Conservation (phyloP, 2,797 vertebrate species). For the Streptopelia turtur region DNA sequence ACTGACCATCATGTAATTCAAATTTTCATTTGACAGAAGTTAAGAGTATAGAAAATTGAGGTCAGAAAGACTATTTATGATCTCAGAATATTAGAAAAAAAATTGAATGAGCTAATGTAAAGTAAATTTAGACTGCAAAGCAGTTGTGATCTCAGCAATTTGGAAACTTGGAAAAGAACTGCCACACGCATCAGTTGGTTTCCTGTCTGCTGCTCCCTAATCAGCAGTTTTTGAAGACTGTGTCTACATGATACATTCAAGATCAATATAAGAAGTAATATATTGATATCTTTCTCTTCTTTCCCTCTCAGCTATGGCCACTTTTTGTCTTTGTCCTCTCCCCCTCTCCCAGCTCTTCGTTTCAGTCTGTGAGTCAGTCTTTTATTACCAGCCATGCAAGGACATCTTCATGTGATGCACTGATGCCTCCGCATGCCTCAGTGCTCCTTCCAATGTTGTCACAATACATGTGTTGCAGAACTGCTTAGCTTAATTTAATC, state of each 20-base stretch:
- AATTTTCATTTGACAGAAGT: neutral
- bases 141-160: neutral
- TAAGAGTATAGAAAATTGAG: neutral
- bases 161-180: neutral
- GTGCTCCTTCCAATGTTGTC: neutral
- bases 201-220: neutral
- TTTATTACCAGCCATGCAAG: neutral
- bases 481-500: neutral
- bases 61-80: neutral
- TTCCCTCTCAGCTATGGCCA: neutral
- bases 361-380: neutral
- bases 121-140: neutral
- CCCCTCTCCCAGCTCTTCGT: neutral
- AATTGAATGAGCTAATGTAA: neutral
- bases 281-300: neutral
- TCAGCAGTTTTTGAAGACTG: neutral
- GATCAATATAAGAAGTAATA: neutral
- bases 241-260: neutral
- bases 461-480: neutral
- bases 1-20: neutral
- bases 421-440: neutral
- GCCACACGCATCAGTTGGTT: neutral
- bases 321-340: neutral
- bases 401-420: rapidly evolving
- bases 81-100: neutral